Evolutionary conservation across 2,888 invertebrate genomes (phyloP), one percentile per base, ranked within the genome.

Genomic region (Cantharis lateralis): DNA sequence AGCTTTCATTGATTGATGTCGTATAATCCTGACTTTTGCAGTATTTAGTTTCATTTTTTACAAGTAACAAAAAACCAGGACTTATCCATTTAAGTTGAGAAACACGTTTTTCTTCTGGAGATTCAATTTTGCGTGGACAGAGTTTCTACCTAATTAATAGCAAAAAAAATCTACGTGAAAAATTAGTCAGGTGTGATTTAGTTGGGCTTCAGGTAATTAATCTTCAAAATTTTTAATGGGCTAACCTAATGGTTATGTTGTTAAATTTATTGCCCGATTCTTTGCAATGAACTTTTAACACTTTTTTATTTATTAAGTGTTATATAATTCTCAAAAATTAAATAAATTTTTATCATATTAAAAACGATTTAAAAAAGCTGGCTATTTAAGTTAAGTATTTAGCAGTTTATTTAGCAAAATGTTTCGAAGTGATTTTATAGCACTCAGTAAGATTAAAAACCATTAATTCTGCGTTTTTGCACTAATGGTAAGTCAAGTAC

Each of bases 1-100:
- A 15, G 20, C 26, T 26, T 62, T 66, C 74, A 77, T 77, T 77
- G 77, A 77, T 75, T 10, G 63, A 62, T 77, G 63, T 48, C 15
- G n/a, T 68, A 48, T 70, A 74, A 74, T 70, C 71, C 71, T 13
- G 32, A 18, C 32, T 64, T 71, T 72, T 71, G 64, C 64, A 66
- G 64, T 20, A 24, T 20, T 24, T 66, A 15, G 18, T 66, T 66
- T 66, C 15, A 24, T 66, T 66, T 20, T 18, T 18, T 20, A n/a
- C 64, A 15, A 16, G 13, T 9, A n/a, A 20, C 64, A 20, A 18
- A 63, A 63, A 66, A 66, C n/a, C n/a, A 48, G 48, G n/a, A 48
- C n/a, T 48, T 48, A 66, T 66, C 64, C 64, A 4, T 68, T 32
- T 11, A 15, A 15, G 10, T 10, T 28, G 28, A 68, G 15, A 28